A percentile compares a stretch with the other conserved stretches of the same genome.
Conservation (phyloP, 2,888 invertebrate species). For the Coenonympha glycerion region DNA sequence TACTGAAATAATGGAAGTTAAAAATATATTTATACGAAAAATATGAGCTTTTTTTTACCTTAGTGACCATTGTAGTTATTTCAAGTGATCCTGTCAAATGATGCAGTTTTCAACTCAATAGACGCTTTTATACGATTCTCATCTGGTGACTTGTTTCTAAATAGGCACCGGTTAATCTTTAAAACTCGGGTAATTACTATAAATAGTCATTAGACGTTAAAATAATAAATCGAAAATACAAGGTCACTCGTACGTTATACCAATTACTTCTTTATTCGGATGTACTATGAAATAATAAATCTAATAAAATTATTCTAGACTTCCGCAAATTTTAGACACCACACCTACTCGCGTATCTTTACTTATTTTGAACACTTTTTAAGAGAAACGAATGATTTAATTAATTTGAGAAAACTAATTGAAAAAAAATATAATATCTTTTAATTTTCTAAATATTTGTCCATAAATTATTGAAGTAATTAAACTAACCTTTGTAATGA, state of each 20-base stretch:
- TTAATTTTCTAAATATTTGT: no score
- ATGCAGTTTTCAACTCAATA: conserved; percentile 7
- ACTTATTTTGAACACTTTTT: no score
- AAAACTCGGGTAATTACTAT: conserved; percentile 12
- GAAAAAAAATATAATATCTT: no score
- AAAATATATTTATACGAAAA: background rate
- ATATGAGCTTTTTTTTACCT: conserved; percentile 12
- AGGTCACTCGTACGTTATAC: background rate
- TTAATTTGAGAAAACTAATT: no score
- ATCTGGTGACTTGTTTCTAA: conserved; percentile 5
- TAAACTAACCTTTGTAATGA: no score
- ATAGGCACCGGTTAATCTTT: conserved; percentile 16
- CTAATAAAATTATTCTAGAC: background rate
- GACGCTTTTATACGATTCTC: conserved; percentile 23
- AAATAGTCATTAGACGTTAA: conserved; percentile 15
- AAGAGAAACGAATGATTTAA: no score
- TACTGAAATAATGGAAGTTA: no score
- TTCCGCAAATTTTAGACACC: no score
- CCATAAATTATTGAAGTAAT: no score
- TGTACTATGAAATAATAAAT: background rate
- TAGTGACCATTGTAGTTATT: conserved; percentile 22
- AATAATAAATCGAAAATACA: conserved; percentile 4
- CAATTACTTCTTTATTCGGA: background rate
- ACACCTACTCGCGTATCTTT: no score
- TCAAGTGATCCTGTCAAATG: conserved; percentile 17